Evolutionary conservation across 2,888 invertebrate species (phyloP).

Genomic region (Megamerina dolium): DNA sequence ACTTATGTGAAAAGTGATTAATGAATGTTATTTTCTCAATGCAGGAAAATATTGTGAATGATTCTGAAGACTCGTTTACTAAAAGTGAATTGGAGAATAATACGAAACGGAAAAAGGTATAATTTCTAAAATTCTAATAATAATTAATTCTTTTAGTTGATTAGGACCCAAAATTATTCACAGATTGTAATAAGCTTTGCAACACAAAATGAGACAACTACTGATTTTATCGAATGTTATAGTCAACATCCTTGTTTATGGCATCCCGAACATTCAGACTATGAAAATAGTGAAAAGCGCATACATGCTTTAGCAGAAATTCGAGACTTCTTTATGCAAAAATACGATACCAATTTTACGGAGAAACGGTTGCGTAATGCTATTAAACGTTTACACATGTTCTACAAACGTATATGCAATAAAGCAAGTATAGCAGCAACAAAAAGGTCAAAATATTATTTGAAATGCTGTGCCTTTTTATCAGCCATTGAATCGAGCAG

Average conservation of each 20-base stretch:
- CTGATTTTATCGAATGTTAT: conserved; percentile 9
- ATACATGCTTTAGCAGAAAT: conserved; percentile 2
- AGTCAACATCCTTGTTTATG: conserved; percentile 7
- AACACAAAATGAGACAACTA: conserved; percentile 6
- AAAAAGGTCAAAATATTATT: conserved; percentile 4
- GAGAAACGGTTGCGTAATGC: conserved; percentile 1
- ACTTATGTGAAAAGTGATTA: too few species aligned
- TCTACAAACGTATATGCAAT: conserved; percentile 6
- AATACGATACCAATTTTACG: conserved; percentile 5
- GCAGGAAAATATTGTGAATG: too few species aligned
- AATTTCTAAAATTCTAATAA: too few species aligned
- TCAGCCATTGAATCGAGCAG: conserved; percentile 2
- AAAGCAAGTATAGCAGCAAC: too few species aligned
- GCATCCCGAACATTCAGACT: conserved; percentile 5
- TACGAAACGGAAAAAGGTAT: too few species aligned
- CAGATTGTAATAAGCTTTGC: conserved; percentile 6
- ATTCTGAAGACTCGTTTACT: too few species aligned
- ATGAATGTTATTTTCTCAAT: too few species aligned
- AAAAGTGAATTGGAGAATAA: too few species aligned
- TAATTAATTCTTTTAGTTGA: too few species aligned
- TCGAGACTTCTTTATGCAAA: conserved; percentile 1
- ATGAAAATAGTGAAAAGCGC: conserved; percentile 1
- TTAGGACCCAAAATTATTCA: too few species aligned
- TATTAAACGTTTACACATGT: conserved; percentile 8
- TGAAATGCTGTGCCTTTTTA: conserved; percentile 6